Evolutionary conservation across 2,888 invertebrate species (phyloP), one percentile per base, ranked within the genome.

Genomic region (Antheraea yamamai): DNA sequence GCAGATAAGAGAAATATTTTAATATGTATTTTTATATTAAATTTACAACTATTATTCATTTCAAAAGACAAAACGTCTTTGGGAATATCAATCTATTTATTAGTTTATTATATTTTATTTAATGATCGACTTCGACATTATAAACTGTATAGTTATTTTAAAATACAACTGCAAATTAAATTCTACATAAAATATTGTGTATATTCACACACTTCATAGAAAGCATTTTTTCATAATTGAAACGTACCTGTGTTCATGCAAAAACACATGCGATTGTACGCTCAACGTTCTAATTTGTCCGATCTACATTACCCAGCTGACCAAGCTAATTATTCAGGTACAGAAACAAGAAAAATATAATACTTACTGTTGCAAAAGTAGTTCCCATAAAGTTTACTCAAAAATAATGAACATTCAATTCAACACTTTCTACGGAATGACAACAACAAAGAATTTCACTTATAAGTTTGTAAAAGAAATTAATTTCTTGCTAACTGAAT

Each of bases 301-400:
- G 64, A 66, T 66, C 30, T 66, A 66, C 64, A 16, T 61, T 61
- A 61, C 77, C 58, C 79, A 80, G 51, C 68, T 74, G 75, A 72
- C 66, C 75, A 76, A 64, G 18, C 47, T 74, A 71, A 71, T 30
- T 75, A 73, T 58, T 64, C 75, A 80, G 76, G 75, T 77, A 75
- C 77, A 66, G 68, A 55, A 58, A 61, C 58, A 20, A 18, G 52
- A 68, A 74, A 76, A 75, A 30, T 75, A 23, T 55, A 77, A 23
- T 14, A 86, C 89, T 85, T 77, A 89, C 89, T 84, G 83, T 84
- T 81, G 75, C 78, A 77, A 79, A 80, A 78, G 79, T 82, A 79
- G 81, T 81, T 85, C 81, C 88, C 89, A 89, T 89, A 87, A 81
- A 88, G 81, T 80, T 39, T 73, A 77, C 79, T 79, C 79, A 79